Evolutionary conservation across 2,797 vertebrate species (phyloP), one percentile per base, ranked within the genome.

Genomic region (Monodelphis domestica): DNA sequence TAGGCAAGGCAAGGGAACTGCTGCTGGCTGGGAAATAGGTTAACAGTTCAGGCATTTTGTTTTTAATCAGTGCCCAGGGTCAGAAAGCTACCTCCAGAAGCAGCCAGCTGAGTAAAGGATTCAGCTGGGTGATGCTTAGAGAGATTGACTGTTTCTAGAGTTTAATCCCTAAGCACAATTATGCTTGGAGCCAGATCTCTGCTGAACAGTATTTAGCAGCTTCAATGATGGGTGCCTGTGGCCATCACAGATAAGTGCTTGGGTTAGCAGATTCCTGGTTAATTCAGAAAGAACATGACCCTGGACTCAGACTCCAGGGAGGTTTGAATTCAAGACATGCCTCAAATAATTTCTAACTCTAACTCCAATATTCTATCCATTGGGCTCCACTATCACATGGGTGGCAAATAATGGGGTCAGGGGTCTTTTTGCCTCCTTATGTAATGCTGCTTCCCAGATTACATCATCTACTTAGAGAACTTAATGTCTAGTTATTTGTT

Each of bases 1-100:
- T 0, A n/a, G 87, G 95, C 91, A 94, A 53, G 26, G 2, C 12
- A 56, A 87, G 54, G 53, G 59, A 56, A 95, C 21, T 84, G 7
- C 21, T 26, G 21, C 24, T 3, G 57, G 51, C 30, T 90, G 70
- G 29, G 38, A 21, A 24, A 92, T 0, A 30, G 87, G 56, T 54
- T 70, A 90, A 87, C 53, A 30, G 93, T 53, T 91, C 78, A 54
- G 91, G 78, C n/a, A 84, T 91, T 93, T 95, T 12, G 53, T 70
- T 95, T 95, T 92, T 45, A 93, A 91, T 54, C 56, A 70, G 29
- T 55, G 91, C 59, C 56, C 38, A 55, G 78, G 54, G 93, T 95
- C n/a, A 91, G 87, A 29, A 89, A 94, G 92, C 33, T 30, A 51
- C 54, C 93, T 53, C 56, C 53, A 91, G 89, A 94, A 28, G 52